A percentile compares a stretch with the other conserved stretches of the same genome.
Evolutionary conservation across 2,113 vertebrate species (phyloP).

Genomic region (Leptobrachium leishanense): DNA sequence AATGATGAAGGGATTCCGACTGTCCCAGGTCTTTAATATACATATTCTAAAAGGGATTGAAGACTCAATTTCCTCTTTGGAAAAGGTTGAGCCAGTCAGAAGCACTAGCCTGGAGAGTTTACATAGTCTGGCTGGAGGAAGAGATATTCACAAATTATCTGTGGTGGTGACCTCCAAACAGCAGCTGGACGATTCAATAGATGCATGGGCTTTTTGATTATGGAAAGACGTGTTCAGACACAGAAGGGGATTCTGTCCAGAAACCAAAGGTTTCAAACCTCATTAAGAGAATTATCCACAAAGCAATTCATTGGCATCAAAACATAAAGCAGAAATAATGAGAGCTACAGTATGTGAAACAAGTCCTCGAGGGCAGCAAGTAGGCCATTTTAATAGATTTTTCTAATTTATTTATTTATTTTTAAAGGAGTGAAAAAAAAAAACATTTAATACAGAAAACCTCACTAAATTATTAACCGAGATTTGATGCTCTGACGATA

Average conservation of each 20-base stretch:
- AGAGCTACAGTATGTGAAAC: not conserved
- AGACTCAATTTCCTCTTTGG: constrained; percentile 43
- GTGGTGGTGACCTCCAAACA: constrained; percentile 1
- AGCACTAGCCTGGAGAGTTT: constrained; percentile 33
- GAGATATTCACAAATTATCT: constrained; percentile 14
- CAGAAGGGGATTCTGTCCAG: not conserved
- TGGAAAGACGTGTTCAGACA: not conserved
- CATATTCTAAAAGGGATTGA: constrained; percentile 42
- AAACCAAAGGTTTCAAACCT: constrained; percentile 8
- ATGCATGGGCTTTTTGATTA: constrained; percentile 3
- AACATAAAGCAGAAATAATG: not conserved
- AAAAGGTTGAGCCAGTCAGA: constrained; percentile 34
- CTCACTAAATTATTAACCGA: no score
- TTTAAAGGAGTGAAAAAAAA: no score
- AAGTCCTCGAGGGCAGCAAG: no score
- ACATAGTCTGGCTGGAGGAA: constrained; percentile 12
- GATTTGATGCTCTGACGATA: no score
- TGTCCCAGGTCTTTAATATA: constrained; percentile 39
- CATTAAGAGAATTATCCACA: constrained; percentile 5
- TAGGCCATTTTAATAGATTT: no score
- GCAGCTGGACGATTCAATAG: not conserved
- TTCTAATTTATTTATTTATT: no score
- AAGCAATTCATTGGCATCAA: constrained; percentile 26
- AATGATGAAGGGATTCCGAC: constrained; percentile 12
- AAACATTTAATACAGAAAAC: no score